These are phyloP conservation scores for Pimpla rufipes DNA, from an alignment of 2,888 invertebrate genomes.

Conservation along the genomic window DNA sequence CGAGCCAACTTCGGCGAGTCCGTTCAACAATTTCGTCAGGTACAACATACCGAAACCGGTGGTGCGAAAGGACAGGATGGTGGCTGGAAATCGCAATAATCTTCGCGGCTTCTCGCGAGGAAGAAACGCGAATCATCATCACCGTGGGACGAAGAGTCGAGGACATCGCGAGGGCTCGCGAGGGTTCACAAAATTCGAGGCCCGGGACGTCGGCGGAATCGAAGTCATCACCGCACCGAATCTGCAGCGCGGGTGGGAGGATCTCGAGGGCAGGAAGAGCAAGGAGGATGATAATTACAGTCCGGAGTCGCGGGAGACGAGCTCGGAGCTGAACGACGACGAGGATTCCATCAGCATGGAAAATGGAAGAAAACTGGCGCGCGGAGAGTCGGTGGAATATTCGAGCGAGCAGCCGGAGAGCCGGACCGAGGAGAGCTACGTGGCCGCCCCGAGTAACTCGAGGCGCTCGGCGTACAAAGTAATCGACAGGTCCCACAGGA, in stretches of 20 bases:
- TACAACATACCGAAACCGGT: slow-evolving; percentile 43
- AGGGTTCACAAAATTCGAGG: slow-evolving; percentile 42
- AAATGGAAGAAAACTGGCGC: slow-evolving; percentile 53
- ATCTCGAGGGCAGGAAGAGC: neutral
- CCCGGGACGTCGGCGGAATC: slow-evolving; percentile 53
- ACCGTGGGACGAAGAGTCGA: neutral
- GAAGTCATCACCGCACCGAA: slow-evolving; percentile 64
- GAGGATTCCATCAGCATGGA: slow-evolving; percentile 51
- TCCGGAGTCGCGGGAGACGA: slow-evolving; percentile 13
- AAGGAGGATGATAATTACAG: neutral
- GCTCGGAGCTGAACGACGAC: slow-evolving; percentile 38
- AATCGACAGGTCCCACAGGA: slow-evolving; percentile 48
- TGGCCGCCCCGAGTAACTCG: neutral
- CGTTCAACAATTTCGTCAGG: neutral
- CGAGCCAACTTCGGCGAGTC: neutral
- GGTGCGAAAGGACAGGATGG: slow-evolving; percentile 68
- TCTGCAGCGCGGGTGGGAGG: slow-evolving; percentile 39
- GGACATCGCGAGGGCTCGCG: slow-evolving; percentile 13
- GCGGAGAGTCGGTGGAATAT: slow-evolving; percentile 45
- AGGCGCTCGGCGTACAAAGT: slow-evolving; percentile 33
- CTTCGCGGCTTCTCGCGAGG: neutral
- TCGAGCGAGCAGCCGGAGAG: slow-evolving; percentile 12
- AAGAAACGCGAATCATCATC: neutral
- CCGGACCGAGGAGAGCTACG: slow-evolving; percentile 3
- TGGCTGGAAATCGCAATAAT: slow-evolving; percentile 19